These are phyloP conservation scores for Clavelina lepadiformis DNA, from an alignment of 23 tunicate genomes.

Conservation along the genomic window DNA sequence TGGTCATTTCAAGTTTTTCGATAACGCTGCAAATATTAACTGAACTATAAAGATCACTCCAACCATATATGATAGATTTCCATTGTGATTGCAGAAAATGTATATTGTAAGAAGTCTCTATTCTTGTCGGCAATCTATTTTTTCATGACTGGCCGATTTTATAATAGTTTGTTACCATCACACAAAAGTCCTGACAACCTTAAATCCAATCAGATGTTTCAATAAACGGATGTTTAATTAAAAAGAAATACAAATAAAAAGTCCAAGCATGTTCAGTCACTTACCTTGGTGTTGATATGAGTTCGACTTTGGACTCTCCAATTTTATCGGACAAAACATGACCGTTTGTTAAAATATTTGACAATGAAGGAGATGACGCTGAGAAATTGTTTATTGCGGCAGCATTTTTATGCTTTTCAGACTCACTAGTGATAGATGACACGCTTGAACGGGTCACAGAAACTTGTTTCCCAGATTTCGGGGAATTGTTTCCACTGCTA, in stretches of 20 bases:
- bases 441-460: neutral
- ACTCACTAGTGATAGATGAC: constrained; percentile 1
- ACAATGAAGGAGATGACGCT: neutral
- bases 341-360: constrained; percentile 33
- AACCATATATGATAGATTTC: too few relatives aligned
- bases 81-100: too few relatives aligned
- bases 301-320: constrained; percentile 19
- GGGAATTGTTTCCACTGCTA: constrained; percentile 22
- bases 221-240: too few relatives aligned
- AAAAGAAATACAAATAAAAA: too few relatives aligned
- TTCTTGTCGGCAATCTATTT: too few relatives aligned
- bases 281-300: constrained; percentile 46
- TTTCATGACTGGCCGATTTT: too few relatives aligned
- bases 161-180: too few relatives aligned
- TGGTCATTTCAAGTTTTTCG: constrained; percentile 51
- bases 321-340: constrained; percentile 19
- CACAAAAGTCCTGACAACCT: too few relatives aligned
- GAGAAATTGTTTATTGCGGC: neutral
- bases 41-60: too few relatives aligned
- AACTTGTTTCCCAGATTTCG: constrained; percentile 13
- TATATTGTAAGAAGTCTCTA: too few relatives aligned
- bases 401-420: constrained; percentile 11
- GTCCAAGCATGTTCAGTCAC: neutral
- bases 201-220: too few relatives aligned
- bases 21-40: constrained; percentile 51